Conservation (phyloP, 2,888 invertebrate genomes). For the Encarsia formosa region DNA sequence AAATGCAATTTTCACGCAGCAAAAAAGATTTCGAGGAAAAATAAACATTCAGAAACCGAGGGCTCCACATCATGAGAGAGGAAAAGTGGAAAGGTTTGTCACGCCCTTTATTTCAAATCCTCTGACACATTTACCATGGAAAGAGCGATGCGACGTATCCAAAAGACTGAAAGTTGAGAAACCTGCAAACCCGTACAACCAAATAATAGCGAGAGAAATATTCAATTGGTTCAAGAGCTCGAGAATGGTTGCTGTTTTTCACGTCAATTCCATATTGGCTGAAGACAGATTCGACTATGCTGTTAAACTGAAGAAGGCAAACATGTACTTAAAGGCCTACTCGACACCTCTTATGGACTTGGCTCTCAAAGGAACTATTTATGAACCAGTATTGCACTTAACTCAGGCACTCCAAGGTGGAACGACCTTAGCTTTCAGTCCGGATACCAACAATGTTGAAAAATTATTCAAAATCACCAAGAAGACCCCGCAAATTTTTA, state of each 20-base stretch:
- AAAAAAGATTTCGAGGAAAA: conserved; percentile 68
- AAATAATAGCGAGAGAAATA: conserved; percentile 69
- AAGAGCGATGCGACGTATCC: conserved; percentile 52
- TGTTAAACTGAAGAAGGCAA: conserved; percentile 61
- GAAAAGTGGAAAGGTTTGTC: conserved; percentile 62
- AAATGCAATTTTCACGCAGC: conserved; percentile 46
- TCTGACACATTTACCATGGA: conserved; percentile 33
- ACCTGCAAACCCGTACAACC: conserved; percentile 62
- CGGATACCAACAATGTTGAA: conserved; percentile 60
- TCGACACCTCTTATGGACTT: conserved; percentile 62
- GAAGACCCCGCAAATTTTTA: conserved; percentile 66
- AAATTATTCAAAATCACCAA: conserved; percentile 64
- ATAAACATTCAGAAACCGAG: conserved; percentile 74
- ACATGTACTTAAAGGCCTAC: conserved; percentile 67
- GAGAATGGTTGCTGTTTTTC: conserved; percentile 68
- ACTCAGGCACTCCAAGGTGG: background rate
- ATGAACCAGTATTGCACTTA: conserved; percentile 58
- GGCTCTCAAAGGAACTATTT: conserved; percentile 66
- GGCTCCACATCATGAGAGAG: conserved; percentile 66
- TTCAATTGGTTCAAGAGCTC: conserved; percentile 68
- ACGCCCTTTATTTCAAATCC: conserved; percentile 61
- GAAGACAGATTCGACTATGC: conserved; percentile 64
- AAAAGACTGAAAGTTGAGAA: conserved; percentile 38
- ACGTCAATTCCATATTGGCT: conserved; percentile 66
- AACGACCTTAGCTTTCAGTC: conserved; percentile 68